Evolutionary conservation across 2,888 invertebrate genomes (phyloP), one percentile per base, ranked within the genome.

Genomic region (Acanthosoma haemorrhoidale): DNA sequence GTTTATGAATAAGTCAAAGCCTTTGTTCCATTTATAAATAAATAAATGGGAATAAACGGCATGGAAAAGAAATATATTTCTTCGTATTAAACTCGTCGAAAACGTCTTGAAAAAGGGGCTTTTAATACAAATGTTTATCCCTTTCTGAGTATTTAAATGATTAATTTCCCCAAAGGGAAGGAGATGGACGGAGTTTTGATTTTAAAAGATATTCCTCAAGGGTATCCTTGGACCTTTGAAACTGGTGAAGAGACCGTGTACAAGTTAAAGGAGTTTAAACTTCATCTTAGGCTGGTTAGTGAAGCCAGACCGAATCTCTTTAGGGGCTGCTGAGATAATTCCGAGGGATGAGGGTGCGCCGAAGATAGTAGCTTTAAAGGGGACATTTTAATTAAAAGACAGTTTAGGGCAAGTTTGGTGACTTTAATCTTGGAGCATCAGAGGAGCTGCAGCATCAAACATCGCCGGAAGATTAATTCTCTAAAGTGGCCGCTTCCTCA

Each of bases 241-340:
- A n/a, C 5, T 21, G 9, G 18, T 2, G 25, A n/a, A 9, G 18
- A 16, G 25, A 29, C 51, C 51, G 29, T 51, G 25, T 4, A n/a
- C n/a, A n/a, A n/a, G n/a, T n/a, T n/a, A n/a, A n/a, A n/a, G n/a
- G 51, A n/a, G 25, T 25, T 51, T 51, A 51, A 29, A 51, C 25
- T 51, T 51, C 51, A 51, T 51, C 51, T 51, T 51, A 51, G 51
- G 51, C 51, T 51, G 51, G 51, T 51, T 51, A 51, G 51, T 51
- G 25, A 51, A 51, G 51, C 25, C 51, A 25, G 5, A 29, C 51
- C 51, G 51, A 51, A 51, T 51, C 51, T 51, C 25, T 51, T 51
- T 51, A 51, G 51, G 32, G 4, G 5, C 32, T 32, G 32, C 5
- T 9, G 32, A 5, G 51, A 51, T 51, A 29, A 25, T 25, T 51